Evolutionary conservation across 2,888 invertebrate genomes (phyloP).

Genomic region (Plusia festucae): DNA sequence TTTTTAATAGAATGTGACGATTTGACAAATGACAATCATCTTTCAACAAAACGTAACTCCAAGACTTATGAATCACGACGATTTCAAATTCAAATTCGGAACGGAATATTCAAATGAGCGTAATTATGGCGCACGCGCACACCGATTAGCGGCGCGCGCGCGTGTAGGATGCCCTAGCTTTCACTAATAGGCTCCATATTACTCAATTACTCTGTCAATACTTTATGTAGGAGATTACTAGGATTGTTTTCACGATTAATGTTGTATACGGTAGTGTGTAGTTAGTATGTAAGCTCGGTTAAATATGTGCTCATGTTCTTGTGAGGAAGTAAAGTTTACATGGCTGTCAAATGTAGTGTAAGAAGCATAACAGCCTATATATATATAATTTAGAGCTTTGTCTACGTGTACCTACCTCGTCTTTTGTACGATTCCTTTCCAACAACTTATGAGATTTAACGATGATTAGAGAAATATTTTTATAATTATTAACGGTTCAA

Average conservation of each 20-base stretch:
- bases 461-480: too few relatives aligned
- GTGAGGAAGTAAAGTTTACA: slow-evolving; percentile 36
- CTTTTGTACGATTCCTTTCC: too few relatives aligned
- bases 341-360: not conserved
- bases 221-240: slow-evolving; percentile 57
- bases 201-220: slow-evolving; percentile 65
- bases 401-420: too few relatives aligned
- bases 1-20: slow-evolving; percentile 18
- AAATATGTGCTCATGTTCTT: slow-evolving; percentile 36
- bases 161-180: slow-evolving; percentile 67
- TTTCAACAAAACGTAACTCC: slow-evolving; percentile 56
- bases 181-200: slow-evolving; percentile 70
- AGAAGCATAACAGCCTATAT: not conserved
- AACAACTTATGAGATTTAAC: too few relatives aligned
- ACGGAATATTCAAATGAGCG: slow-evolving; percentile 79
- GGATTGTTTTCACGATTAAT: slow-evolving; percentile 40
- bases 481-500: too few relatives aligned
- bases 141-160: slow-evolving; percentile 70
- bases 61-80: slow-evolving; percentile 70
- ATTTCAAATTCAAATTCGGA: slow-evolving; percentile 80
- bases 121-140: slow-evolving; percentile 72
- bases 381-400: not conserved
- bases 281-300: slow-evolving; percentile 24
- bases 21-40: slow-evolving; percentile 40
- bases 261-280: slow-evolving; percentile 24